phyloP scores from a whole-genome alignment of 2,797 vertebrate genomes.

The Acanthopagrus latus region DNA sequence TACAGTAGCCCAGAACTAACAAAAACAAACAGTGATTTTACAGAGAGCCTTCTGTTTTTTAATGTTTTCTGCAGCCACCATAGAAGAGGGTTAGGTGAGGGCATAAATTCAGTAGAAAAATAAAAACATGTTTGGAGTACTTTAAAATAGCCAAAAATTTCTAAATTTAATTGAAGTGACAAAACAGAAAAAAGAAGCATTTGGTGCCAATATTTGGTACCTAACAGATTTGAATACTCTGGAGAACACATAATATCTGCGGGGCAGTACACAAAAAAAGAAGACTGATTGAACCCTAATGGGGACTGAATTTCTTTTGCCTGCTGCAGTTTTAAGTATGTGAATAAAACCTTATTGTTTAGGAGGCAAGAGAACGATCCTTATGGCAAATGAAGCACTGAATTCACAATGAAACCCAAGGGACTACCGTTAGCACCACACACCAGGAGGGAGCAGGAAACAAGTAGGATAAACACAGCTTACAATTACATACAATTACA shows the following conservation, averaged over 20 bases:
- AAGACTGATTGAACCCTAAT: not conserved
- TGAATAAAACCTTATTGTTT: not conserved
- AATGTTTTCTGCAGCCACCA: too few species aligned
- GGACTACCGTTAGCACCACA: slow-evolving; percentile 7
- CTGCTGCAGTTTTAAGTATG: not conserved
- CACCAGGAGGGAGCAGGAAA: slow-evolving; percentile 30
- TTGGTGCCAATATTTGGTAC: not conserved
- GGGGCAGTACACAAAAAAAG: too few species aligned
- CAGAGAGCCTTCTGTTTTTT: too few species aligned
- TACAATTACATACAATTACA: slow-evolving; percentile 29
- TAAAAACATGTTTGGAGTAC: too few species aligned
- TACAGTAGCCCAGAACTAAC: too few species aligned
- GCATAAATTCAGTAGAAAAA: too few species aligned
- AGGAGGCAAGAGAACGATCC: not conserved
- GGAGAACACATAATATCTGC: not conserved
- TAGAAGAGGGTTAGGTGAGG: too few species aligned
- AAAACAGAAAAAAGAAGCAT: not conserved
- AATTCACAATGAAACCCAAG: not conserved
- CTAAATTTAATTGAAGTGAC: not conserved
- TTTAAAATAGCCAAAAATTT: not conserved
- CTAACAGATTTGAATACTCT: not conserved
- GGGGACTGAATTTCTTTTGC: not conserved
- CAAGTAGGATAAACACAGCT: slow-evolving; percentile 7
- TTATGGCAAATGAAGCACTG: not conserved
- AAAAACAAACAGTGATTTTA: too few species aligned